Base-by-base conservation (phyloP, 2,888 invertebrate species). In the Cryptus armator region DNA sequence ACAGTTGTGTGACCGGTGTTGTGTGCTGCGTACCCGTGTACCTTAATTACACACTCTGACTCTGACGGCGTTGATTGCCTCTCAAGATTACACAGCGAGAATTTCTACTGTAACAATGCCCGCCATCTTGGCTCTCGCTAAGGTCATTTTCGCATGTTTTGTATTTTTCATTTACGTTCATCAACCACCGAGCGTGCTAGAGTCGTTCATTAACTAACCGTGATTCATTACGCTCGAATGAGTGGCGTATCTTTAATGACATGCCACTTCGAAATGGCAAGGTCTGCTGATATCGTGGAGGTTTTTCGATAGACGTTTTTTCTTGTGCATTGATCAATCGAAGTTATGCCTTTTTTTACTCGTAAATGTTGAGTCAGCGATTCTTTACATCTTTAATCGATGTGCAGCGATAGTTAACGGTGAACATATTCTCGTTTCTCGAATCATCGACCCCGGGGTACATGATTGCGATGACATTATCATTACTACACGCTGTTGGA, bases 41-140 rank as follows among this genome's bases (percentile, higher is more conserved):
- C 78, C 75, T 76, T 81, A 84, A 86, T 84, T 86, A 84, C 83
- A 82, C 84, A 66, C 84, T 80, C 70, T 46, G 72, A 68, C 81
- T 71, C 53, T 67, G 46, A 46, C 59, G 72, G 56, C 74, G 64
- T 74, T 56, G 56, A 56, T 53, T 74, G 24, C 12, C 68, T 68
- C 77, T 67, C 72, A 75, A 85, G 87, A 79, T 87, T 85, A 76
- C 62, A 80, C 71, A 68, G 77, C 83, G 76, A 72, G 67, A 74
- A 56, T 67, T 70, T 70, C 78, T 9, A 59, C 19, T 67, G 51
- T 53, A 74, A 37, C 37, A 37, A 37, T 37, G 7, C 7, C 9
- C 70, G 37, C 4, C 44, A 19, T 29, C 24, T 56, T 16, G 53
- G 9, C 72, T 72, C 66, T 78, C 70, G 48, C 77, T 24, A 43